A percentile compares a stretch with the other conserved stretches of the same genome.
Evolutionary conservation across 2,797 vertebrate species (phyloP).

Genomic region (Sus cebifrons): DNA sequence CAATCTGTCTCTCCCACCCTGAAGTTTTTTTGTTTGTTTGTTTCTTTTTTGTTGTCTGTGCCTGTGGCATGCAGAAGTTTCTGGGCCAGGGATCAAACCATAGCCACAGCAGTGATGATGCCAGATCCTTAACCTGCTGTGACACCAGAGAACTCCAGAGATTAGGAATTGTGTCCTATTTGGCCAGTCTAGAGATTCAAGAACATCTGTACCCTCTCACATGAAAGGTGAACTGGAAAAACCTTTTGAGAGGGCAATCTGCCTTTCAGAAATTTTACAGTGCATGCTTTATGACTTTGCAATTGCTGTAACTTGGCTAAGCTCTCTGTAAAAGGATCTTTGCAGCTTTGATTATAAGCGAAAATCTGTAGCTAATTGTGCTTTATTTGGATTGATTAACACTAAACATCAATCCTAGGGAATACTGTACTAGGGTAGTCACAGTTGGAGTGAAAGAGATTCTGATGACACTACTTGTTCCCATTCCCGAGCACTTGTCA

Average conservation of each 20-base stretch:
- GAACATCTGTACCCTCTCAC: background rate
- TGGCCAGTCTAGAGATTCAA: background rate
- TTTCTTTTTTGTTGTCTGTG: no score
- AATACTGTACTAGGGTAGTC: background rate
- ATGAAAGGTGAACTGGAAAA: background rate
- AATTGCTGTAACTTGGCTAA: background rate
- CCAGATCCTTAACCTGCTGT: no score
- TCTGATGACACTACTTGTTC: background rate
- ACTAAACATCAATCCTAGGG: background rate
- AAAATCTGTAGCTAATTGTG: background rate
- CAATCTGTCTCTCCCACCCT: no score
- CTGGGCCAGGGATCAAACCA: no score
- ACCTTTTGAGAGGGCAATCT: background rate
- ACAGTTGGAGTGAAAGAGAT: background rate
- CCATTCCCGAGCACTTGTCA: background rate
- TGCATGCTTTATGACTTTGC: background rate
- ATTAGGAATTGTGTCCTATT: background rate
- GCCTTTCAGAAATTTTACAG: background rate
- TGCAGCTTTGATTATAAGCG: background rate
- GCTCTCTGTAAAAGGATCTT: slow-evolving; percentile 7
- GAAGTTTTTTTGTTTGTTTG: no score
- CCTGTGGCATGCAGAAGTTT: no score
- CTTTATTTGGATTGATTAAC: background rate
- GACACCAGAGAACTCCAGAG: no score
- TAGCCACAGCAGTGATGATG: no score